phyloP scores from a whole-genome alignment of 2,113 vertebrate genomes.

The Syrmaticus mikado region DNA sequence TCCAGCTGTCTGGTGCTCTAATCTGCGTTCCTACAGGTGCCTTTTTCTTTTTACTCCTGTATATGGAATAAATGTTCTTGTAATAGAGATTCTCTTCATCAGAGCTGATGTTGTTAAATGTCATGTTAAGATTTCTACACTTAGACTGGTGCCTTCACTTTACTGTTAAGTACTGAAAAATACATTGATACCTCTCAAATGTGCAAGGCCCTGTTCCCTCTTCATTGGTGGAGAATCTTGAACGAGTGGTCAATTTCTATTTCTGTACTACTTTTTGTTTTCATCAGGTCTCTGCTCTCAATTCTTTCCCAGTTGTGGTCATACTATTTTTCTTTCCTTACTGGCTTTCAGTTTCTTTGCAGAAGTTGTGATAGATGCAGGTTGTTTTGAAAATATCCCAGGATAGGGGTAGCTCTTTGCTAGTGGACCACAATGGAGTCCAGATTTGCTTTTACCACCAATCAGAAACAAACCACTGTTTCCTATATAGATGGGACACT shows the following conservation, averaged over 20 bases:
- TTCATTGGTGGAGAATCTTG: background rate
- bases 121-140: background rate
- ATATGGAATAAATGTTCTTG: background rate
- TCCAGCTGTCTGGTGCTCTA: background rate
- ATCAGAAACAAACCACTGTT: background rate
- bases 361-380: background rate
- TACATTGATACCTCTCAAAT: accelerated
- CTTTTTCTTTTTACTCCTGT: background rate
- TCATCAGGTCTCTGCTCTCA: background rate
- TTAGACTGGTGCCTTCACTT: background rate
- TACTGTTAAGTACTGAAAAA: background rate
- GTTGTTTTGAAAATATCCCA: background rate
- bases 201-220: accelerated
- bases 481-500: background rate
- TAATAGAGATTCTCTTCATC: background rate
- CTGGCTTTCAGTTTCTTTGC: background rate
- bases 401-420: background rate
- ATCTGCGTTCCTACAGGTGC: background rate
- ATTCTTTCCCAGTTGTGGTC: background rate
- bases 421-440: background rate
- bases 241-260: background rate
- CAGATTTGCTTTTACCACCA: background rate
- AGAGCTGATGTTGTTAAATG: background rate
- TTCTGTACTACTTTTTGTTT: background rate
- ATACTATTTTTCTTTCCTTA: background rate